These are phyloP conservation scores for Chinchilla lanigera DNA, from an alignment of 2,113 vertebrate species.

Conservation along the genomic window DNA sequence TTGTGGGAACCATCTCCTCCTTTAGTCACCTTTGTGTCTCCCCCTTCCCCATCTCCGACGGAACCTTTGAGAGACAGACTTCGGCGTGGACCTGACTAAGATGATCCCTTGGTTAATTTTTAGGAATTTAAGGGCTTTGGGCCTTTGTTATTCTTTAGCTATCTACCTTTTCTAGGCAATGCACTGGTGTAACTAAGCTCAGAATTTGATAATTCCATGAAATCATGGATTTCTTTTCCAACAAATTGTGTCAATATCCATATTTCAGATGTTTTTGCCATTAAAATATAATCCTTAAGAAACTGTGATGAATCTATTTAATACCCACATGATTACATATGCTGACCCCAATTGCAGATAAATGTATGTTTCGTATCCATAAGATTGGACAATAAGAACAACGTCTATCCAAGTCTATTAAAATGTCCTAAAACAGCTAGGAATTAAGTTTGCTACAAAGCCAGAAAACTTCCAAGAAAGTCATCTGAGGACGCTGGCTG, in stretches of 20 bases:
- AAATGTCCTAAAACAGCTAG: conserved; percentile 25
- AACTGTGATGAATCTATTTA: not conserved
- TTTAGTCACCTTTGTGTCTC: not conserved
- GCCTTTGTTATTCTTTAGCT: conserved; percentile 15
- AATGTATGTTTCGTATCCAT: conserved; percentile 27
- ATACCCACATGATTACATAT: not conserved
- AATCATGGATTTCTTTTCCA: conserved; percentile 16
- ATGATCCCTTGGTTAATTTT: not conserved
- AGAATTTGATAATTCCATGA: not conserved
- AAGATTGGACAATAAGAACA: not conserved
- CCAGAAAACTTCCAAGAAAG: not conserved
- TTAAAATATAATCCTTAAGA: conserved; percentile 12
- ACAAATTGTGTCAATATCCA: not conserved
- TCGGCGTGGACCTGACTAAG: conserved; percentile 5
- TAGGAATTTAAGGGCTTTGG: not conserved
- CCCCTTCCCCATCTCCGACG: not conserved
- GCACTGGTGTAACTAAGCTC: not conserved
- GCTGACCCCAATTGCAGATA: not conserved
- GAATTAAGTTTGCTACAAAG: conserved; percentile 1
- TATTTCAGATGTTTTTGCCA: not conserved
- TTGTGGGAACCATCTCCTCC: not conserved
- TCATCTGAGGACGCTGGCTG: not conserved
- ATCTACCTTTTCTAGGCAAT: not conserved
- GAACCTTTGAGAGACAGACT: not conserved
- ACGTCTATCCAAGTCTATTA: conserved; percentile 12